phyloP scores from a whole-genome alignment of 2,888 invertebrate genomes.

The Erynnis tages region DNA sequence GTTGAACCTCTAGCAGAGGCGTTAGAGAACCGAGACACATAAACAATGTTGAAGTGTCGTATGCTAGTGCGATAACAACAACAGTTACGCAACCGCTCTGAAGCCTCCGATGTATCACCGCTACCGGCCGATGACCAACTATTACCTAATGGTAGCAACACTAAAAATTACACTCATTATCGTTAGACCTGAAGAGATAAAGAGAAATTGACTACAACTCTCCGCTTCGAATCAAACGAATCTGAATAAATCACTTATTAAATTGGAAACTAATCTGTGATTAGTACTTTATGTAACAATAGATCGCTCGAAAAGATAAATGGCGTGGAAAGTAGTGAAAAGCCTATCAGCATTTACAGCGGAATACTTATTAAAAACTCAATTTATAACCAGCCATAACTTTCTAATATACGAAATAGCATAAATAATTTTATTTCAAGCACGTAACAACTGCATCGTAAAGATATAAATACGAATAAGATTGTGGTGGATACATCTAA shows the following conservation, averaged over 20 bases:
- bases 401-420: neutral
- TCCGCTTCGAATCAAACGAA: constrained; percentile 7
- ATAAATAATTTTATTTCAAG: too few species aligned
- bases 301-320: constrained; percentile 1
- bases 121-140: constrained; percentile 45
- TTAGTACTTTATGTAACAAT: constrained; percentile 9
- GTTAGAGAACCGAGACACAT: constrained; percentile 12
- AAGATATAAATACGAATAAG: neutral
- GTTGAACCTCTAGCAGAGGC: constrained; percentile 15
- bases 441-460: neutral
- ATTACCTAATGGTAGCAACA: constrained; percentile 43
- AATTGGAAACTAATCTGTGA: constrained; percentile 11
- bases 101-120: constrained; percentile 36
- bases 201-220: constrained; percentile 17
- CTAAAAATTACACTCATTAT: constrained; percentile 25
- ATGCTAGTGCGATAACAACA: constrained; percentile 31
- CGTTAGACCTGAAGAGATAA: constrained; percentile 4
- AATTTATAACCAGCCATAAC: neutral
- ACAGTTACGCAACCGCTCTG: constrained; percentile 41
- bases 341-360: neutral
- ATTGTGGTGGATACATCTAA: neutral
- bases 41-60: constrained; percentile 3
- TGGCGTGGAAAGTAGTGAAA: constrained; percentile 14
- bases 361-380: neutral
- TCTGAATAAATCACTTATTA: constrained; percentile 6